Conservation (phyloP, 2,797 vertebrate species). For the Luscinia megarhynchos region DNA sequence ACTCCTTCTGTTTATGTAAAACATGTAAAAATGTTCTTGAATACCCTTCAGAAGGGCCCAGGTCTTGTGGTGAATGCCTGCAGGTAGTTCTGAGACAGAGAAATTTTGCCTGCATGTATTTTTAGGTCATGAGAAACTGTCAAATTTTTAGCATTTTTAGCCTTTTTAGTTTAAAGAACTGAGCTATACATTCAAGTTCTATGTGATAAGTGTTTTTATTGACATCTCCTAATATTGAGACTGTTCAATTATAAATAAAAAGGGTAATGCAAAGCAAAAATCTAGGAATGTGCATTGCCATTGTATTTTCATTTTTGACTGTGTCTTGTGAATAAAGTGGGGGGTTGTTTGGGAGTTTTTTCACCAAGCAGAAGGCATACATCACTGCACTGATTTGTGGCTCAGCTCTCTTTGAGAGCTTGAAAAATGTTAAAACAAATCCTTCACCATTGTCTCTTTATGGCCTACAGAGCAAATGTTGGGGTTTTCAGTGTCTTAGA, state of each 20-base stretch:
- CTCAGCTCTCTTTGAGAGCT: slow-evolving; percentile 44
- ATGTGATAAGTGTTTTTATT: not conserved
- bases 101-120: not conserved
- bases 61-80: not conserved
- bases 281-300: not conserved
- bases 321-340: not conserved
- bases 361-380: not conserved
- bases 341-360: not conserved
- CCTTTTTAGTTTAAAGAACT: not conserved
- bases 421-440: slow-evolving; percentile 69
- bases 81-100: not conserved
- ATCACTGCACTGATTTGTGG: slow-evolving; percentile 45
- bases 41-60: not conserved
- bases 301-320: not conserved
- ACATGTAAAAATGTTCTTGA: not conserved
- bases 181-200: not conserved
- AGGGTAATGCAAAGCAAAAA: not conserved
- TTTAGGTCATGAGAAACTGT: not conserved
- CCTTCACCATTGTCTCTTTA: slow-evolving; percentile 69
- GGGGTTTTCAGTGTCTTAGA: slow-evolving; percentile 61
- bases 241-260: not conserved
- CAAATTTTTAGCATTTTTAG: not conserved
- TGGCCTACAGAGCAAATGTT: slow-evolving; percentile 51
- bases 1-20: not conserved
- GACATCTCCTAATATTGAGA: not conserved